These are phyloP conservation scores for Odocoileus virginianus DNA, from an alignment of 2,113 vertebrate species.

Conservation along the genomic window DNA sequence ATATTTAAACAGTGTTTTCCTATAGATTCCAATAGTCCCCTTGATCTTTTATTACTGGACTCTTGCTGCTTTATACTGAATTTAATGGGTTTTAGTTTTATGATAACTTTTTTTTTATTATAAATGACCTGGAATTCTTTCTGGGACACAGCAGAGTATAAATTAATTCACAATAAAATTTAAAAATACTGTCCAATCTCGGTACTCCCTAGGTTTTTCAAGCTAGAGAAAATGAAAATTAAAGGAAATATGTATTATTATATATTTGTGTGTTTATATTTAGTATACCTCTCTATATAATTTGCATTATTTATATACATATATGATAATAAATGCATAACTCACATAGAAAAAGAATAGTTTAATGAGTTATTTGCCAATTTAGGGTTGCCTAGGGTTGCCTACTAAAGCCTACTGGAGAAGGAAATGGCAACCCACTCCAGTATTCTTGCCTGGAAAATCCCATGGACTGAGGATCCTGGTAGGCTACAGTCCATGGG, in stretches of 20 bases:
- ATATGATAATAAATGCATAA: background rate
- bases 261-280: background rate
- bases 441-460: no score
- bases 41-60: background rate
- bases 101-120: background rate
- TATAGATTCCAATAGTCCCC: background rate
- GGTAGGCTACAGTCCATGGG: no score
- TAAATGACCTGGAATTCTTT: background rate
- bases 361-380: background rate
- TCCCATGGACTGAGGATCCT: no score
- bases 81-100: background rate
- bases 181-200: background rate
- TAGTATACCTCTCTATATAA: background rate
- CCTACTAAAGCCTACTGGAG: no score
- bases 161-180: background rate
- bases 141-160: background rate
- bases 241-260: background rate
- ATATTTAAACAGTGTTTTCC: background rate
- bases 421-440: no score
- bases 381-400: background rate
- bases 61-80: background rate
- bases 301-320: background rate
- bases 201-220: background rate
- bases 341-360: background rate
- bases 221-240: background rate